Conservation (phyloP, 2,113 vertebrate genomes). For the Oncorhynchus masou region DNA sequence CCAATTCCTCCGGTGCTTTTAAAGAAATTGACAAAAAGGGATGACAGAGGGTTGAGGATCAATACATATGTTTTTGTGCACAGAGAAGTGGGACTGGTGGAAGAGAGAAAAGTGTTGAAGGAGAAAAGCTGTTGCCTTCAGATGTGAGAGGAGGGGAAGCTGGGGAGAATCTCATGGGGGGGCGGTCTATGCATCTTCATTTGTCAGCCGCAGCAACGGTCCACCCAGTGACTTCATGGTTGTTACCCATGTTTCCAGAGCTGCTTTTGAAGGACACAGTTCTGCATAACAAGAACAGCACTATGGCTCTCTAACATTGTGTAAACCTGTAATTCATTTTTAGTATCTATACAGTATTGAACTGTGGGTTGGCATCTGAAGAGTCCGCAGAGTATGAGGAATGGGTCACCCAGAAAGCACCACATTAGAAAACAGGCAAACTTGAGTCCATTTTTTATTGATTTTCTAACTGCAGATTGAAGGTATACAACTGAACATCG, state of each 20-base stretch:
- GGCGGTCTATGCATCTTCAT: conserved; percentile 16
- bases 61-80: neutral
- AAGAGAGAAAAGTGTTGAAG: neutral
- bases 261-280: neutral
- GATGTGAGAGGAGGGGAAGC: neutral
- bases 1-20: neutral
- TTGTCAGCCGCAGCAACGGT: neutral
- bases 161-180: neutral
- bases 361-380: neutral
- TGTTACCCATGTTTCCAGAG: conserved; percentile 20
- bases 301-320: neutral
- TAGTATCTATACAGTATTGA: too few relatives aligned
- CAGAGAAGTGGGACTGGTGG: neutral
- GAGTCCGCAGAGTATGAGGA: neutral
- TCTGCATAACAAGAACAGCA: neutral
- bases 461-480: conserved; percentile 96
- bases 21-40: neutral
- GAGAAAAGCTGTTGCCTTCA: conserved; percentile 1
- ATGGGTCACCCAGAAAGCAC: neutral
- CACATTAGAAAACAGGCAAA: conserved; percentile 46
- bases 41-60: neutral
- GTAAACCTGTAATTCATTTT: neutral
- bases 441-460: conserved; percentile 78
- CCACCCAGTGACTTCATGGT: neutral
- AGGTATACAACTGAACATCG: conserved; percentile 97